Base-by-base conservation (phyloP, 2,888 invertebrate genomes). In the Stegana nigrithorax region DNA sequence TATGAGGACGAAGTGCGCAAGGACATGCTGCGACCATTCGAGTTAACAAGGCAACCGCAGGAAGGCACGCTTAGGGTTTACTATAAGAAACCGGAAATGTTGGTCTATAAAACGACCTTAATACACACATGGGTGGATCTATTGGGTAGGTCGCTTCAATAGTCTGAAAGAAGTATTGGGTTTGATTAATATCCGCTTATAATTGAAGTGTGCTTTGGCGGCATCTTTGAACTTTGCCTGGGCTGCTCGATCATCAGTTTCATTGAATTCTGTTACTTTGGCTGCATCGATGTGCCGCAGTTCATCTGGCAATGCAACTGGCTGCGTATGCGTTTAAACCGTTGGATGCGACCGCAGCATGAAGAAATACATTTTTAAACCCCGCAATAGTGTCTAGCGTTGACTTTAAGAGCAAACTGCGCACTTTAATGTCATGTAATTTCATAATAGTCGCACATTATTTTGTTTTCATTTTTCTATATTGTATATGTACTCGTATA, bases 241-340 rank as follows among this genome's bases (percentile, higher is more conserved):
- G 87, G 87, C 19, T 86, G 86, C 39, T 88, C 88, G 1, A 68
- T 88, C 5, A 75, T 87, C 53, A 87, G 87, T 67, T 75, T 81
- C 5, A 80, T 84, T 6, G 87, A 87, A 71, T 65, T 87, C 12
- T 32, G 84, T 2, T 87, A 87, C 66, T 87, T 84, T 60, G 56
- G 70, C 1, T 29, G 75, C 4, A 39, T 81, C 21, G 78, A 81
- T 60, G 61, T 83, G n/a, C 82, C 84, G 0, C 67, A 66, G 14
- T 75, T 75, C 25, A 12, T 66, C 10, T 70, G 57, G 61, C 26
- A 27, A 29, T 36, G 17, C 17, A 17, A 44, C 19, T 27, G 12
- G 12, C 59, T 26, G 47, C 60, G n/a, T 14, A 14, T 10, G 17
- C 27, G 6, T n/a, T 51, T 44, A 10, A 45, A 23, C 45, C 10